Conservation (phyloP, 1,140 invertebrate species). For the Melitaea cinxia region DNA sequence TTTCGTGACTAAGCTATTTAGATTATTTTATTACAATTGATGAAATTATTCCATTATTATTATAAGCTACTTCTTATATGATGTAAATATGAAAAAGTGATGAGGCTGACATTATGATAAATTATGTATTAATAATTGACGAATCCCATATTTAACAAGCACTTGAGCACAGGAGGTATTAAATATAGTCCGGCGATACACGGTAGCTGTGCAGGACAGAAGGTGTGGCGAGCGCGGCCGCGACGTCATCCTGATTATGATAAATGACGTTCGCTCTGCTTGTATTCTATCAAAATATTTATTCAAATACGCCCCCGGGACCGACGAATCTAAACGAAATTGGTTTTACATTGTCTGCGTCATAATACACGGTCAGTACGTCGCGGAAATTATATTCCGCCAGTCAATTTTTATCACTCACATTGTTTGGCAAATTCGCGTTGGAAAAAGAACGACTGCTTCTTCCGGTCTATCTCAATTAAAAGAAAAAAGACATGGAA, state of each 20-base stretch:
- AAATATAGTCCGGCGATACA: constrained; percentile 9
- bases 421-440: constrained; percentile 7
- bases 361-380: constrained; percentile 28
- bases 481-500: too few relatives aligned
- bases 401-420: constrained; percentile 16
- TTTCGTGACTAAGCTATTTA: too few relatives aligned
- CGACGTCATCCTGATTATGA: constrained; percentile 68
- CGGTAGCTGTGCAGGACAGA: constrained; percentile 17
- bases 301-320: constrained; percentile 50
- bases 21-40: too few relatives aligned
- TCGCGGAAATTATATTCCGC: constrained; percentile 21
- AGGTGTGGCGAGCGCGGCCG: constrained; percentile 58
- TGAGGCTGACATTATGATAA: too few relatives aligned
- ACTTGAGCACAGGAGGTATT: too few relatives aligned
- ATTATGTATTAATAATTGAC: too few relatives aligned
- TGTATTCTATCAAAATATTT: constrained; percentile 67
- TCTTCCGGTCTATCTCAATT: background rate
- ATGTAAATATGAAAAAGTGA: too few relatives aligned
- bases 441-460: background rate
- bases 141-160: too few relatives aligned
- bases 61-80: too few relatives aligned
- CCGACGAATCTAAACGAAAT: constrained; percentile 49
- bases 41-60: too few relatives aligned
- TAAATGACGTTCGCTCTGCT: constrained; percentile 58
- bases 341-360: constrained; percentile 55